A percentile compares a stretch with the other conserved stretches of the same genome.
phyloP scores from a whole-genome alignment of 2,113 vertebrate species.

The Prinia subflava region DNA sequence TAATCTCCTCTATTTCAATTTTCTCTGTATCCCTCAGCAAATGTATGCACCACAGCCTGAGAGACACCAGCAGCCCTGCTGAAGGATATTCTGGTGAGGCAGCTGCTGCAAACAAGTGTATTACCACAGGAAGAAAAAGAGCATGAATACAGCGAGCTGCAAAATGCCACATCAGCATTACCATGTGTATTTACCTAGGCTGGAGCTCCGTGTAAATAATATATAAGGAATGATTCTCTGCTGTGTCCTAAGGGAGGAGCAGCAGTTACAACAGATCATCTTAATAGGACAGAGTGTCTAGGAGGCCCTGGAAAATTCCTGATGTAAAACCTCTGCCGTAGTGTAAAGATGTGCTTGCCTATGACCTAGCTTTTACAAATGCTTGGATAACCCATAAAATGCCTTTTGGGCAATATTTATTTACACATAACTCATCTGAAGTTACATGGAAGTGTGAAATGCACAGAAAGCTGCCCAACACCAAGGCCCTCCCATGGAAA shows the following conservation, averaged over 20 bases:
- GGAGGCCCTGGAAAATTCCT: slow-evolving; percentile 15
- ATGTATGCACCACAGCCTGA: not conserved
- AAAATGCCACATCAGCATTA: slow-evolving; percentile 39
- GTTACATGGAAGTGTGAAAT: not conserved
- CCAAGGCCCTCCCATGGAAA: not conserved
- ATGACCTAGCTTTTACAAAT: not conserved
- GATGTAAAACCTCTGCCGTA: not conserved
- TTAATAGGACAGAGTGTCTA: slow-evolving; percentile 21
- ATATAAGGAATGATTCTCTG: slow-evolving; percentile 9
- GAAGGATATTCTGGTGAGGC: not conserved
- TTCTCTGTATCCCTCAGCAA: not conserved
- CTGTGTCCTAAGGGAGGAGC: slow-evolving; percentile 4
- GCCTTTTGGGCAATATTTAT: not conserved
- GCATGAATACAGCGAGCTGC: not conserved
- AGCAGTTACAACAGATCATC: slow-evolving; percentile 42
- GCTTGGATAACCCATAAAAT: not conserved
- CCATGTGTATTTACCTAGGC: slow-evolving; percentile 32
- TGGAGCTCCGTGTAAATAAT: slow-evolving; percentile 26
- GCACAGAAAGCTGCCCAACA: not conserved
- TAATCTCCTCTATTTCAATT: not conserved
- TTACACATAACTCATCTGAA: not conserved
- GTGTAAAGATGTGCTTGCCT: not conserved
- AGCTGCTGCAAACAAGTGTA: not conserved
- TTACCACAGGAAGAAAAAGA: not conserved
- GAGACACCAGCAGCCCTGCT: not conserved